phyloP scores from a whole-genome alignment of 2,797 vertebrate species.

The Ctenochaetus hawaiiensis region DNA sequence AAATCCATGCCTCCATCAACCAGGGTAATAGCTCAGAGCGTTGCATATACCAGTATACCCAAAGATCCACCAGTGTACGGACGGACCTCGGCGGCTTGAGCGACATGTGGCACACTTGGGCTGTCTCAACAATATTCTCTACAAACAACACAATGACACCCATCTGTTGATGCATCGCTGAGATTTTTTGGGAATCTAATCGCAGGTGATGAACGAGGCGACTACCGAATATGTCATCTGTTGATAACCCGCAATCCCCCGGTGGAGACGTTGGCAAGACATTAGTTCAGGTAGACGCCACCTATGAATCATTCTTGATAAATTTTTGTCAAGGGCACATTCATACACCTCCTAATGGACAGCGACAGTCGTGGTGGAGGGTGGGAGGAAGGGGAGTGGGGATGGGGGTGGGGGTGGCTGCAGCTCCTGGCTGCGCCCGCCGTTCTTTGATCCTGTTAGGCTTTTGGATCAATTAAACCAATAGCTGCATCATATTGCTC shows the following conservation, averaged over 20 bases:
- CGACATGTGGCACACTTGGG: constrained; percentile 59
- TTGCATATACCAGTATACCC: constrained; percentile 58
- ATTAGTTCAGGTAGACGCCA: constrained; percentile 78
- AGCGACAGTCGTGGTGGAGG: constrained; percentile 56
- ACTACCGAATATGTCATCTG: constrained; percentile 76
- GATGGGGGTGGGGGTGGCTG: background rate
- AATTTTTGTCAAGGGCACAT: constrained; percentile 74
- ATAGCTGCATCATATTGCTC: constrained; percentile 72
- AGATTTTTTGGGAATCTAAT: constrained; percentile 80
- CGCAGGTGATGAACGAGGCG: constrained; percentile 77
- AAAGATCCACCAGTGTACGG: constrained; percentile 29
- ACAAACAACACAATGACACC: constrained; percentile 71
- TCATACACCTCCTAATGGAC: constrained; percentile 69
- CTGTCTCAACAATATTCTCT: constrained; percentile 67
- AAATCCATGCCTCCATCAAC: constrained; percentile 77
- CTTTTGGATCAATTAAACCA: constrained; percentile 79
- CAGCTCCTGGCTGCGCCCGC: constrained; percentile 47
- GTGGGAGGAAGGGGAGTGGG: constrained; percentile 1
- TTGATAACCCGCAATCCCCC: constrained; percentile 70
- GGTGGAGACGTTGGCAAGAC: constrained; percentile 67
- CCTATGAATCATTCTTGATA: constrained; percentile 77
- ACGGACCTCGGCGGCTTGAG: constrained; percentile 56
- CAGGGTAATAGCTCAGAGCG: constrained; percentile 63
- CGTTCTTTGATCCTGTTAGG: constrained; percentile 70
- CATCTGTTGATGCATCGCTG: constrained; percentile 74